A percentile compares a stretch with the other conserved stretches of the same genome.
phyloP scores from a whole-genome alignment of 2,797 vertebrate genomes.

The Capromys pilorides region DNA sequence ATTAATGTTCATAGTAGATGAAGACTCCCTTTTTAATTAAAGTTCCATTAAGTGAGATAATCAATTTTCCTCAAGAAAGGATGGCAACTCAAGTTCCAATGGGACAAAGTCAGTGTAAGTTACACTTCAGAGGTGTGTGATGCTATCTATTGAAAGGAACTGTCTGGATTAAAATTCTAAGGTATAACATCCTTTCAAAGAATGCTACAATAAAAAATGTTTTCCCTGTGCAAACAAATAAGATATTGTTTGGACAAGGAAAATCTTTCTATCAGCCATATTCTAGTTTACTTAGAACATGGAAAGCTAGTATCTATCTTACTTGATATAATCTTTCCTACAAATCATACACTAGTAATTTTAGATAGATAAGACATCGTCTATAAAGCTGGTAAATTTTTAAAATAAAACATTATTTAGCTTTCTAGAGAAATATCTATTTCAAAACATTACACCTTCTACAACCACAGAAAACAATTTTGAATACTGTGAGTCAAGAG shows the following conservation, averaged over 20 bases:
- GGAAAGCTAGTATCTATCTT: slow-evolving; percentile 34
- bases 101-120: not conserved
- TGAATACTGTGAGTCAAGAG: slow-evolving; percentile 79
- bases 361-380: slow-evolving; percentile 16
- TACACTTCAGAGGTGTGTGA: not conserved
- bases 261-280: not conserved
- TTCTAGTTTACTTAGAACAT: slow-evolving; percentile 17
- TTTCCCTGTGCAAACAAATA: slow-evolving; percentile 54
- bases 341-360: slow-evolving; percentile 32
- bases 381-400: slow-evolving; percentile 35
- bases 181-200: slow-evolving; percentile 42
- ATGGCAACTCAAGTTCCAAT: not conserved
- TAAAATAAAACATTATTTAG: slow-evolving; percentile 55
- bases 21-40: slow-evolving; percentile 29
- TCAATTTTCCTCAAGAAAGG: slow-evolving; percentile 35
- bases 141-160: not conserved
- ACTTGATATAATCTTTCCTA: slow-evolving; percentile 54
- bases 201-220: slow-evolving; percentile 30
- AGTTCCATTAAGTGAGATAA: not conserved
- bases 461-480: slow-evolving; percentile 56
- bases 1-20: not conserved
- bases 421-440: slow-evolving; percentile 3
- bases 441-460: slow-evolving; percentile 59
- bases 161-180: slow-evolving; percentile 63
- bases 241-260: slow-evolving; percentile 12